Conservation (phyloP, 2,113 vertebrate species). For the Tor tambroides region DNA sequence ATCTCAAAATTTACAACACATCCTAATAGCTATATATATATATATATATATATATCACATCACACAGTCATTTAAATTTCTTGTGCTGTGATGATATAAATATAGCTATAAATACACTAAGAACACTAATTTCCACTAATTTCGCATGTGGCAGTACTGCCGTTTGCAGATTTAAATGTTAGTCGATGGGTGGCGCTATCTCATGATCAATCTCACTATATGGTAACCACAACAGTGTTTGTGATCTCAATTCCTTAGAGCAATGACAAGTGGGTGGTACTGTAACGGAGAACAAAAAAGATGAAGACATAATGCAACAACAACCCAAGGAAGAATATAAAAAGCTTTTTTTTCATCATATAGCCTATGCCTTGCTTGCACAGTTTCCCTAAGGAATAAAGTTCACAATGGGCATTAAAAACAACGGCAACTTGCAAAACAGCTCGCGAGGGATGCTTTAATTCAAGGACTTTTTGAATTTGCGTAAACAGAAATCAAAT, state of each 20-base stretch:
- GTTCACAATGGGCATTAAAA: background rate
- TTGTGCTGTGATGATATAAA: background rate
- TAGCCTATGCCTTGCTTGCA: background rate
- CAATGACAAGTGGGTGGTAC: slow-evolving; percentile 56
- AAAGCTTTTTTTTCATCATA: background rate
- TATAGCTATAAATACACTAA: too few relatives aligned
- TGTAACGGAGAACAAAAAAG: slow-evolving; percentile 43
- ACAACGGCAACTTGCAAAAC: background rate
- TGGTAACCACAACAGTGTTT: slow-evolving; percentile 57
- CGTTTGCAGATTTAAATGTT: background rate
- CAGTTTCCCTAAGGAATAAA: slow-evolving; percentile 1
- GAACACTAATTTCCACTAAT: background rate
- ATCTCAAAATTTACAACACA: background rate
- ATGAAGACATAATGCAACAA: slow-evolving; percentile 35
- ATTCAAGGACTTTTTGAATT: background rate
- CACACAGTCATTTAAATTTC: background rate
- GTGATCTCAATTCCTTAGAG: slow-evolving; percentile 46
- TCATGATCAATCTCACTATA: slow-evolving; percentile 31
- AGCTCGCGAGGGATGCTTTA: background rate
- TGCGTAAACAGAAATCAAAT: background rate
- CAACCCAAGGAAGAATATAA: slow-evolving; percentile 15
- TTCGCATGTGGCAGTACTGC: background rate
- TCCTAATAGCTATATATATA: too few relatives aligned
- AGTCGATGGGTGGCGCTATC: slow-evolving; percentile 44
- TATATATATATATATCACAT: too few relatives aligned